Percentiles rank a stretch among this genome's conserved stretches.
phyloP scores from a whole-genome alignment of 2,113 vertebrate species.

The Alaudala cheleensis region DNA sequence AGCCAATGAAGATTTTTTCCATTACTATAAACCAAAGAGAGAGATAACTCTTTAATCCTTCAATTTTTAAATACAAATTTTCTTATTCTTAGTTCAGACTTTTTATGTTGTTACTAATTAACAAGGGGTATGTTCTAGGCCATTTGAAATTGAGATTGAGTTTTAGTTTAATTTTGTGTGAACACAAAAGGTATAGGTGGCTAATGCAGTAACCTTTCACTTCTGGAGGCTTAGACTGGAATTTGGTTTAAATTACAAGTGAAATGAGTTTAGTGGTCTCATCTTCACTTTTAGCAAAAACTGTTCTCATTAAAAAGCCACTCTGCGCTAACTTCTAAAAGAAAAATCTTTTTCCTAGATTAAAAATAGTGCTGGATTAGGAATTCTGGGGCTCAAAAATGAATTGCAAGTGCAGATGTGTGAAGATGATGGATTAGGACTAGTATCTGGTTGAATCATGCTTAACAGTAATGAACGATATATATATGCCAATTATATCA shows the following conservation, averaged over 20 bases:
- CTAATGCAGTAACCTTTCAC: neutral
- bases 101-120: conserved; percentile 38
- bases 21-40: conserved; percentile 46
- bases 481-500: neutral
- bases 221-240: conserved; percentile 26
- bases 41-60: conserved; percentile 41
- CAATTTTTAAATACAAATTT: conserved; percentile 53
- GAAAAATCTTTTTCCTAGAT: neutral
- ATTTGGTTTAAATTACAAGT: conserved; percentile 14
- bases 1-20: conserved; percentile 9
- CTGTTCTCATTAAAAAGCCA: neutral
- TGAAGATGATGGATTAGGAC: neutral
- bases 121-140: conserved; percentile 11
- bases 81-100: conserved; percentile 32
- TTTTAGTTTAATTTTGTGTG: conserved; percentile 41
- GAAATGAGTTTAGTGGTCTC: conserved; percentile 13
- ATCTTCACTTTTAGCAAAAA: conserved; percentile 26
- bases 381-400: neutral
- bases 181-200: neutral
- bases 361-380: neutral
- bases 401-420: neutral
- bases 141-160: conserved; percentile 23
- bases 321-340: neutral
- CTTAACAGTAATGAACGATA: neutral
- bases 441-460: neutral